These are phyloP conservation scores for Thomomys bottae DNA, from an alignment of 2,113 vertebrate species.

Conservation along the genomic window DNA sequence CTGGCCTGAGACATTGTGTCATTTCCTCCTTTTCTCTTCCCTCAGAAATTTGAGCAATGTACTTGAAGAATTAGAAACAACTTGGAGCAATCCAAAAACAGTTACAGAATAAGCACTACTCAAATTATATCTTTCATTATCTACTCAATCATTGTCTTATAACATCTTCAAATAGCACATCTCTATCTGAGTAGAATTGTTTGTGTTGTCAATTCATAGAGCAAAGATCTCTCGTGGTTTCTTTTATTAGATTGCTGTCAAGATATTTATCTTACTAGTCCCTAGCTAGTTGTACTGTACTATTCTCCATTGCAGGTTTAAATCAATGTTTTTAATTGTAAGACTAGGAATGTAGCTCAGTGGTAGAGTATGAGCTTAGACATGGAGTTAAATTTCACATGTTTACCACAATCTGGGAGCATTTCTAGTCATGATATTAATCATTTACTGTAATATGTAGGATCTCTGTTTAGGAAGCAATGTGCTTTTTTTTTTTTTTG, in stretches of 20 bases:
- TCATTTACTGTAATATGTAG: too few species aligned
- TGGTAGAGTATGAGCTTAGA: not conserved
- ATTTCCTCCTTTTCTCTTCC: too few species aligned
- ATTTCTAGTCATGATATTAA: not conserved
- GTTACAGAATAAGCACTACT: not conserved
- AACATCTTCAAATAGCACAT: not conserved
- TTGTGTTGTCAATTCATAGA: not conserved
- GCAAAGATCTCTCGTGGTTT: slow-evolving; percentile 4
- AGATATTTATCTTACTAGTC: not conserved
- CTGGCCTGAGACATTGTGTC: too few species aligned
- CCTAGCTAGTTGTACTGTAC: not conserved
- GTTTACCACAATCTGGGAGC: not conserved
- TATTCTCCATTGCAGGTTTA: not conserved
- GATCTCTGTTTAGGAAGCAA: not conserved
- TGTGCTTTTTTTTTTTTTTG: too few species aligned
- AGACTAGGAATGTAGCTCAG: not conserved
- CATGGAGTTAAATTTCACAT: not conserved
- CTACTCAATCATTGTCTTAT: not conserved
- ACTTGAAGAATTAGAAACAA: slow-evolving; percentile 5
- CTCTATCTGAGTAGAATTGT: not conserved
- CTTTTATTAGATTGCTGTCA: not conserved
- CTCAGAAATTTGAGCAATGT: not conserved
- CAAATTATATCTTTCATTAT: not conserved
- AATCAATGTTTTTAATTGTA: not conserved
- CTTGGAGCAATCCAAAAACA: not conserved